Evolutionary conservation across 2,797 vertebrate genomes (phyloP).

Genomic region (Natrix natrix): DNA sequence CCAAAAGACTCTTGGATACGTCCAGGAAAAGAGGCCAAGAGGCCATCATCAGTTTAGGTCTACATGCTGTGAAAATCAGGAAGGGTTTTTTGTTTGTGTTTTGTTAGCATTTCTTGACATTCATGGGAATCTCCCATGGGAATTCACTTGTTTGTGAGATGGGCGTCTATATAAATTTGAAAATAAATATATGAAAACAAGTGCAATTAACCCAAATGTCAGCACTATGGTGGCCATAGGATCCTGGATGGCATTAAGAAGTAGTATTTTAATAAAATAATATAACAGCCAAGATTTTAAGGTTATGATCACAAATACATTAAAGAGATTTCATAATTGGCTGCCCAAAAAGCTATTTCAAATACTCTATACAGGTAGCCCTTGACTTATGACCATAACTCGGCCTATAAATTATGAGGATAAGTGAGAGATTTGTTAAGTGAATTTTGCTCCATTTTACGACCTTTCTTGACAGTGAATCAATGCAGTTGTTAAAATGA

Average conservation of each 20-base stretch:
- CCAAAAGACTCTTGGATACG: background rate
- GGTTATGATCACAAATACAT: too few species aligned
- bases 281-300: too few species aligned
- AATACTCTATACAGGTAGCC: background rate
- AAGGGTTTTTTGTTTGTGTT: background rate
- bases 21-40: background rate
- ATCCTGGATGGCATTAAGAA: background rate
- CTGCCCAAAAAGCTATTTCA: too few species aligned
- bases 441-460: background rate
- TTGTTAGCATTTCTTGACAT: background rate
- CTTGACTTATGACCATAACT: background rate
- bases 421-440: background rate
- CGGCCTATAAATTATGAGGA: background rate
- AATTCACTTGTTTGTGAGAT: too few species aligned
- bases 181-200: background rate
- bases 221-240: background rate
- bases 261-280: too few species aligned
- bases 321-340: too few species aligned
- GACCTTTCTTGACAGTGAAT: background rate
- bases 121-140: background rate
- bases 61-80: background rate
- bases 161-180: too few species aligned
- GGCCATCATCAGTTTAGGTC: background rate
- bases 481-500: background rate
- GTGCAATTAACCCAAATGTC: background rate